These are phyloP conservation scores for Magallana nippona DNA, from an alignment of 2,888 invertebrate genomes.

Conservation along the genomic window DNA sequence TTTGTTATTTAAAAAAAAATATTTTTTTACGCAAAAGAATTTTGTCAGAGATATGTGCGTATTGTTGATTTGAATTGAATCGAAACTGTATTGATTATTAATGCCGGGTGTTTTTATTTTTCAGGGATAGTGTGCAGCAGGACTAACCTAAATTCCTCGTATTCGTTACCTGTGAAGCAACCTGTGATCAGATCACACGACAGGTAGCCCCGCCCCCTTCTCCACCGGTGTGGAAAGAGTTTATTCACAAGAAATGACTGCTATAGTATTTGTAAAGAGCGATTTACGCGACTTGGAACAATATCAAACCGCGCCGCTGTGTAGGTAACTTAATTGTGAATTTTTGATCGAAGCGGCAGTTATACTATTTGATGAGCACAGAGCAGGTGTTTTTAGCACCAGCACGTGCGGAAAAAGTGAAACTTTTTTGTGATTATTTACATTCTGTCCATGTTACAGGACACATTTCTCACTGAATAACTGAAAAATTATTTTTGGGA, in stretches of 20 bases:
- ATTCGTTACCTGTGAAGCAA: slow-evolving; percentile 28
- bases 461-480: not conserved
- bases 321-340: slow-evolving; percentile 42
- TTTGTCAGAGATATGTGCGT: not conserved
- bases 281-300: slow-evolving; percentile 31
- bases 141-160: slow-evolving; percentile 34
- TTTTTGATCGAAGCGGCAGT: slow-evolving; percentile 31
- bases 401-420: slow-evolving; percentile 17
- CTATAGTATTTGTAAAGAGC: slow-evolving; percentile 29
- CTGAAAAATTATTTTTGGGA: not conserved
- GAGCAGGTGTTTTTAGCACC: slow-evolving; percentile 30
- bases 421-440: not conserved
- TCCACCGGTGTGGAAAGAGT: slow-evolving; percentile 16
- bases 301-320: slow-evolving; percentile 38
- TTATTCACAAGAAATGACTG: slow-evolving; percentile 32
- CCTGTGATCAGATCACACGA: not conserved
- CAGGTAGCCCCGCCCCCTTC: slow-evolving; percentile 35
- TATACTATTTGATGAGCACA: slow-evolving; percentile 12
- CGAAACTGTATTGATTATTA: not conserved
- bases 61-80: not conserved
- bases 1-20: too few species aligned
- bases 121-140: slow-evolving; percentile 17
- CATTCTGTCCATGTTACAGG: not conserved
- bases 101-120: not conserved
- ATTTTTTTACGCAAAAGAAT: not conserved